A percentile compares a stretch with the other conserved stretches of the same genome.
phyloP scores from a whole-genome alignment of 2,888 invertebrate species.

The Nomada goodeniana region DNA sequence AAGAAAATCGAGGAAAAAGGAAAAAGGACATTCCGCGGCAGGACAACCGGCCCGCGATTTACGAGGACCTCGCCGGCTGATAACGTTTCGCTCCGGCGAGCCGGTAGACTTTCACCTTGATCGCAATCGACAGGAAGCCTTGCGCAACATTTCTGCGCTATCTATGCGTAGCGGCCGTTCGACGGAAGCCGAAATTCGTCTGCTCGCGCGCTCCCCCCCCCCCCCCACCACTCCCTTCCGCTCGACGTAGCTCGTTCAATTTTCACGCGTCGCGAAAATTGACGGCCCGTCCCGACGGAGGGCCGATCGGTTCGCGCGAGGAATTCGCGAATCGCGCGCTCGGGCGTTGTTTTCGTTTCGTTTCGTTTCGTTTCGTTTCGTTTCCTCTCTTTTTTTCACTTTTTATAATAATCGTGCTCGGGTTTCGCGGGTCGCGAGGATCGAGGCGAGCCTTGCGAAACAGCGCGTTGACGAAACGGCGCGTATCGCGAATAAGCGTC shows the following conservation, averaged over 20 bases:
- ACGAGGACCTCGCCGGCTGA: conserved; percentile 58
- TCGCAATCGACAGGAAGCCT: conserved; percentile 67
- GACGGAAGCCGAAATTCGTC: conserved; percentile 57
- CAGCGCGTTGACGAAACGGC: no score
- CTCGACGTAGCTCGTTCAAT: conserved; percentile 33
- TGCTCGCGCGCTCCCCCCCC: neutral
- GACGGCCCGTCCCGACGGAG: conserved; percentile 5
- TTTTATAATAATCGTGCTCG: neutral
- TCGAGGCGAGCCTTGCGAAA: no score
- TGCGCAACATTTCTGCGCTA: conserved; percentile 68
- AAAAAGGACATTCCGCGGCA: conserved; percentile 65
- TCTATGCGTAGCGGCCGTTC: conserved; percentile 64
- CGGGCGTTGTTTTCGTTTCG: neutral
- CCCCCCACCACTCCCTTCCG: no score
- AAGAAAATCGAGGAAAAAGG: conserved; percentile 19
- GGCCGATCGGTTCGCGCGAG: conserved; percentile 9
- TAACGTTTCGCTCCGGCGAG: conserved; percentile 70
- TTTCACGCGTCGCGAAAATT: conserved; percentile 24
- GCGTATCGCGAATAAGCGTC: no score
- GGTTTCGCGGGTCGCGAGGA: neutral
- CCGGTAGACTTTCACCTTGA: conserved; percentile 72
- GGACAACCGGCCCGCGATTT: conserved; percentile 57
- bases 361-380: neutral
- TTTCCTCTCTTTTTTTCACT: no score
- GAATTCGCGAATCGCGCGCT: conserved; percentile 17